phyloP scores from a whole-genome alignment of 2,113 vertebrate species.

The Neodon shergylaensis region DNA sequence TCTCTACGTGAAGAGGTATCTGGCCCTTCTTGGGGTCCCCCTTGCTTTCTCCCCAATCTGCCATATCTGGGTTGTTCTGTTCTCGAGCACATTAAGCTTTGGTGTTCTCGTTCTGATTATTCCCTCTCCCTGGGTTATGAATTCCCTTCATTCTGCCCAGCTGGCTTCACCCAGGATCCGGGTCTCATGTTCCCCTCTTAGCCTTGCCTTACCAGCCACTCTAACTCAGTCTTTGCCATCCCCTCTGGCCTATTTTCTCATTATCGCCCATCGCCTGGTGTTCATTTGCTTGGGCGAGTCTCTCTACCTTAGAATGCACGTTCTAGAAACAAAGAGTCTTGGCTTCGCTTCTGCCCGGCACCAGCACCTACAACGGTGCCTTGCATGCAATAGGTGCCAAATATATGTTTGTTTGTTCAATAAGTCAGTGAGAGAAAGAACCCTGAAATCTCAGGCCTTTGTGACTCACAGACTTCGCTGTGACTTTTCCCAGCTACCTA shows the following conservation, averaged over 20 bases:
- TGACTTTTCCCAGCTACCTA: conserved; percentile 37
- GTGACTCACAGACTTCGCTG: conserved; percentile 38
- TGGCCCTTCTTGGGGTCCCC: background rate
- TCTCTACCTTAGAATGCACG: background rate
- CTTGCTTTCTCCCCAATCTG: background rate
- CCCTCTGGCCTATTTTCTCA: background rate
- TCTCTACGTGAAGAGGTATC: background rate
- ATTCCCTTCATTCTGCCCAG: background rate
- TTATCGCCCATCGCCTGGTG: background rate
- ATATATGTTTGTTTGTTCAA: background rate
- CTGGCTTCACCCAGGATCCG: background rate
- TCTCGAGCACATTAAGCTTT: background rate
- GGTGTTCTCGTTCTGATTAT: background rate
- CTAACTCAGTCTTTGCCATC: background rate
- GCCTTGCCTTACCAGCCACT: background rate
- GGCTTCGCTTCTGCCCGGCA: background rate
- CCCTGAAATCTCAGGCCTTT: background rate
- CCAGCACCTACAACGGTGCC: background rate
- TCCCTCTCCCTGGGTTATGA: background rate
- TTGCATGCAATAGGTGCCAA: background rate
- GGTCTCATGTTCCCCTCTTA: background rate
- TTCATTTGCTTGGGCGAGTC: background rate
- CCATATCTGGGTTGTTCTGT: background rate
- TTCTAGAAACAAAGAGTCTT: background rate
- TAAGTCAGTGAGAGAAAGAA: conserved; percentile 9